Percentiles rank a stretch among this genome's conserved stretches.
phyloP scores from a whole-genome alignment of 2,888 invertebrate species.

The Drosophila cracens region DNA sequence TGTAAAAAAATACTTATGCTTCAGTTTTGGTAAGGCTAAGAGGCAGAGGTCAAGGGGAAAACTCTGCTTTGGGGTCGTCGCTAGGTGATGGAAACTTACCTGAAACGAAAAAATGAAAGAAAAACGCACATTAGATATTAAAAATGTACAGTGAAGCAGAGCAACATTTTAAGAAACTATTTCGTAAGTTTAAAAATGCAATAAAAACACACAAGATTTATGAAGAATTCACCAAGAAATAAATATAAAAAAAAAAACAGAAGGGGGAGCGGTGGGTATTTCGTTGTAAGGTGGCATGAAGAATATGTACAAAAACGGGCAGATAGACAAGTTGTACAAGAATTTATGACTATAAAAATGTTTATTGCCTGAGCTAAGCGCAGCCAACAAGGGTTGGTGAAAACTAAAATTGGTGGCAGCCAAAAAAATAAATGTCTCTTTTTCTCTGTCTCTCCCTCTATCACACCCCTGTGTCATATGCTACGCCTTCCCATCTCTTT shows the following conservation, averaged over 20 bases:
- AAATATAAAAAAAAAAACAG: not conserved
- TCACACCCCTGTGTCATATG: not conserved
- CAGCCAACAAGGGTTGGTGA: slow-evolving; percentile 5
- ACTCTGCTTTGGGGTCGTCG: not conserved
- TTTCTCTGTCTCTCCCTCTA: not conserved
- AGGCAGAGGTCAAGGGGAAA: not conserved
- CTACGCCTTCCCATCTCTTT: not conserved
- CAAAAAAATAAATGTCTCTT: not conserved
- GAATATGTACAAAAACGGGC: slow-evolving; percentile 4
- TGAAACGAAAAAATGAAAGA: slow-evolving; percentile 55
- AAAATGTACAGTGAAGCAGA: slow-evolving; percentile 46
- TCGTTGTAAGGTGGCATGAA: not conserved
- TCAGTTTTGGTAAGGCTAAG: slow-evolving; percentile 2
- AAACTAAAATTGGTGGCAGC: slow-evolving; percentile 21
- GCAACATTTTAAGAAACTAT: slow-evolving; percentile 32
- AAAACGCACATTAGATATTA: slow-evolving; percentile 68
- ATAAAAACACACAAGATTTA: slow-evolving; percentile 76
- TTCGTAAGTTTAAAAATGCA: slow-evolving; percentile 70
- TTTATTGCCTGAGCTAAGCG: slow-evolving; percentile 69
- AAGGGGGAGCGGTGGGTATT: not conserved
- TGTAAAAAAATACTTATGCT: slow-evolving; percentile 31
- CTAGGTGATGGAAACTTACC: slow-evolving; percentile 66
- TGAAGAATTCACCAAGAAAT: slow-evolving; percentile 69
- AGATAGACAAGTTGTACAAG: slow-evolving; percentile 46
- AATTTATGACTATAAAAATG: slow-evolving; percentile 78